These are phyloP conservation scores for Sycophaga agraensis DNA, from an alignment of 1,140 invertebrate species.

Conservation along the genomic window DNA sequence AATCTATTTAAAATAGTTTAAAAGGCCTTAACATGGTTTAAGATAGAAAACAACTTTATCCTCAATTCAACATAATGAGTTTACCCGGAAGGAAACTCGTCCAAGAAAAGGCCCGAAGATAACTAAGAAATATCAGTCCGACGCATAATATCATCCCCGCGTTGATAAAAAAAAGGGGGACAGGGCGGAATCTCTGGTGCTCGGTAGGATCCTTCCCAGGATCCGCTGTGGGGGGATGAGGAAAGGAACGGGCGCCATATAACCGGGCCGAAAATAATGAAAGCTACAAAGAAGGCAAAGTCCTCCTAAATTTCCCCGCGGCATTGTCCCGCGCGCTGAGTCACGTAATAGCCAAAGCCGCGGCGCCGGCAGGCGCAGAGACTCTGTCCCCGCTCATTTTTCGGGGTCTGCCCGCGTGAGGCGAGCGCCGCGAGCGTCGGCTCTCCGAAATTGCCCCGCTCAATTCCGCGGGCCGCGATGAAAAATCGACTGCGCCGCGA, in stretches of 20 bases:
- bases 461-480: neutral
- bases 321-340: slow-evolving; percentile 21
- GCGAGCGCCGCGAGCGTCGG: neutral
- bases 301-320: slow-evolving; percentile 12
- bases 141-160: no score
- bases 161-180: neutral
- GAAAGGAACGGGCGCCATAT: no score
- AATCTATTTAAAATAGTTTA: no score
- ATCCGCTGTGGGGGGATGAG: no score
- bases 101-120: no score
- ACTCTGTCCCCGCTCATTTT: slow-evolving; percentile 1
- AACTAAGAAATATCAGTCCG: no score
- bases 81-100: no score
- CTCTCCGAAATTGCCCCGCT: neutral
- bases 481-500: slow-evolving; percentile 1
- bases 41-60: no score
- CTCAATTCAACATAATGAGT: no score
- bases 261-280: neutral
- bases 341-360: slow-evolving; percentile 7
- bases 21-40: no score
- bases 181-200: no score
- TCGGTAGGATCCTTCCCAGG: no score
- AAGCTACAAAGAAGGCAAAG: neutral
- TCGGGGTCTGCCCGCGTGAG: neutral
- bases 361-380: neutral